Conservation (phyloP, 1,140 invertebrate genomes). For the Zeugodacus cucurbitae region DNA sequence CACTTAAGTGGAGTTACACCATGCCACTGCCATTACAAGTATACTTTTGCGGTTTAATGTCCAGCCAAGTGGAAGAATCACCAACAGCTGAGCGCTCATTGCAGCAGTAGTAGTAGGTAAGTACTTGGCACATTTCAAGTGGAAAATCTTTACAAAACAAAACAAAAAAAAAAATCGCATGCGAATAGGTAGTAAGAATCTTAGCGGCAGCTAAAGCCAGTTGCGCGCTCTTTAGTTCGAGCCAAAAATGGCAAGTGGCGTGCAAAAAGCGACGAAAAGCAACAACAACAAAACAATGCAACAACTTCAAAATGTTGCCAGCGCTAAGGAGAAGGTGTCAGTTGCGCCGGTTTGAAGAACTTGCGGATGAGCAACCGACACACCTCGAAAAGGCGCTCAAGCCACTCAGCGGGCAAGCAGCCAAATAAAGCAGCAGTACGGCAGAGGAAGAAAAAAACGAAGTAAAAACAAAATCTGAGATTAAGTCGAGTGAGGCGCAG, state of each 20-base stretch:
- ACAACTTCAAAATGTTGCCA: background rate
- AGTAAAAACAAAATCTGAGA: background rate
- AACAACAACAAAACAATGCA: background rate
- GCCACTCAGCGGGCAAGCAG: background rate
- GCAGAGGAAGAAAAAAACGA: background rate
- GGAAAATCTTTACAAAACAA: conserved; percentile 15
- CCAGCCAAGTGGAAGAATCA: conserved; percentile 37
- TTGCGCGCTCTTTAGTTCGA: background rate
- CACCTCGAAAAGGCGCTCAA: background rate
- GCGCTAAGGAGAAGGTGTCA: conserved; percentile 8
- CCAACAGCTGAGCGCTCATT: conserved; percentile 25
- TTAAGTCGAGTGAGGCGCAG: background rate
- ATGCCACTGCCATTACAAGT: background rate
- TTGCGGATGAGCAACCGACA: conserved; percentile 1
- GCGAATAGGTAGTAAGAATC: background rate
- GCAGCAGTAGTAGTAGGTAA: background rate
- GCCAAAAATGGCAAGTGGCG: background rate
- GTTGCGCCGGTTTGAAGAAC: background rate
- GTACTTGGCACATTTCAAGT: conserved; percentile 38
- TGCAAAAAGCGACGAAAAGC: background rate
- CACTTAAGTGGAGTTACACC: background rate
- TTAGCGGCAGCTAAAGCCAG: background rate
- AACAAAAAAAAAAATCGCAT: background rate
- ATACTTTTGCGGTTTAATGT: conserved; percentile 3
- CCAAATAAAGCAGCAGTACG: background rate